Conservation (phyloP, 2,113 vertebrate genomes). For the Grus americana region DNA sequence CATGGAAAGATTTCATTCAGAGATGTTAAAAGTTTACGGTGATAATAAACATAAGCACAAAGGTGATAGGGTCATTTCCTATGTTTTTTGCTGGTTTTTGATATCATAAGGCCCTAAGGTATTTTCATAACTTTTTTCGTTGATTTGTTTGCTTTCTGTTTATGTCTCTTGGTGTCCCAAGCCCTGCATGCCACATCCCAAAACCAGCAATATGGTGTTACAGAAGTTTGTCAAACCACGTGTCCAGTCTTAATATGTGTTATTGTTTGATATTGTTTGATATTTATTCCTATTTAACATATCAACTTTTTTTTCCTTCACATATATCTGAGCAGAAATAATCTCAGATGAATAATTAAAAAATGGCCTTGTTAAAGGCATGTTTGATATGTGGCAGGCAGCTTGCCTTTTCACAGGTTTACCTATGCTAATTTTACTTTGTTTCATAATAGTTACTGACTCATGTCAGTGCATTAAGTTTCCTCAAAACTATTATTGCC, state of each 20-base stretch:
- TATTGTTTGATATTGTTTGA: background rate
- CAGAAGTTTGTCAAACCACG: background rate
- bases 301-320: background rate
- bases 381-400: background rate
- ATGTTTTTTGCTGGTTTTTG: background rate
- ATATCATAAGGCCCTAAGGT: background rate
- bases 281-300: background rate
- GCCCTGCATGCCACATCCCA: fast-evolving
- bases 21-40: background rate
- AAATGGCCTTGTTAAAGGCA: background rate
- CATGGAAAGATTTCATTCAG: background rate
- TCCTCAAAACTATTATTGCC: background rate
- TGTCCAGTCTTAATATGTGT: background rate
- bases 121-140: background rate
- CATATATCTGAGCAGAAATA: background rate
- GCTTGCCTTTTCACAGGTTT: background rate
- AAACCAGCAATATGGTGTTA: background rate
- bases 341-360: background rate
- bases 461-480: background rate
- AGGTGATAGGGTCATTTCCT: background rate
- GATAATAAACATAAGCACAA: background rate
- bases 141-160: background rate
- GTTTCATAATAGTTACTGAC: background rate
- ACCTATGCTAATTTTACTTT: background rate
- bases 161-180: background rate